Evolutionary conservation across 2,888 invertebrate species (phyloP), one percentile per base, ranked within the genome.

Genomic region (Amphimallon solstitiale): DNA sequence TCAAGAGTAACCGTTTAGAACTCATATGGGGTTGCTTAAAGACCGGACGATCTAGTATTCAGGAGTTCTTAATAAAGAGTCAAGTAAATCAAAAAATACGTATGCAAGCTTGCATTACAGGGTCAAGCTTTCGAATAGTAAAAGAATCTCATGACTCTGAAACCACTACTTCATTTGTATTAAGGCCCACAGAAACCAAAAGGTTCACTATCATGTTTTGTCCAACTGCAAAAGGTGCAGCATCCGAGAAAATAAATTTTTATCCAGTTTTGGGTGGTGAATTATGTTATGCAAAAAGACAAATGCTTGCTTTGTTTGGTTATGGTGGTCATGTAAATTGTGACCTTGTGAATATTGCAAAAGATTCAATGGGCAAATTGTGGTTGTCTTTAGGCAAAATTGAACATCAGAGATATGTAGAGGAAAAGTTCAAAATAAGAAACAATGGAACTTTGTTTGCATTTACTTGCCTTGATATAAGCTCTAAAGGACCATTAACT

Each of bases 1-100:
- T 89, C 9, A 85, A 86, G 73, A 84, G 86, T 0, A 87, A 87
- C 0, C 84, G 85, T 40, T 80, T 83, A 6, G 85, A 87, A 68
- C 72, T 89, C 4, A 84, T 86, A 12, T 89, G 88, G 88, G 86
- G 86, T 23, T 87, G 88, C 72, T 78, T 87, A 1, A 86, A 85
- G 74, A 75, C 85, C 7, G 86, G 87, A 29, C 87, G 85, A 68
- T 83, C 81, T 14, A 83, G 82, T 0, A 81, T 80, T 0, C 87
- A 87, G 71, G 84, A 86, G 46, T 85, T 89, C 75, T 83, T 84
- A 19, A 80, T 87, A 62, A 85, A 87, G 66, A 89, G 89, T 73
- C 86, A 82, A 7, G 84, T 86, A 7, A 79, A 82, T 37, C 86
- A 86, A 71, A 85, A 86, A 52, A 79, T 89, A 4, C 83, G 85